phyloP scores from a whole-genome alignment of 2,888 invertebrate genomes.

The Rosalia funebris region DNA sequence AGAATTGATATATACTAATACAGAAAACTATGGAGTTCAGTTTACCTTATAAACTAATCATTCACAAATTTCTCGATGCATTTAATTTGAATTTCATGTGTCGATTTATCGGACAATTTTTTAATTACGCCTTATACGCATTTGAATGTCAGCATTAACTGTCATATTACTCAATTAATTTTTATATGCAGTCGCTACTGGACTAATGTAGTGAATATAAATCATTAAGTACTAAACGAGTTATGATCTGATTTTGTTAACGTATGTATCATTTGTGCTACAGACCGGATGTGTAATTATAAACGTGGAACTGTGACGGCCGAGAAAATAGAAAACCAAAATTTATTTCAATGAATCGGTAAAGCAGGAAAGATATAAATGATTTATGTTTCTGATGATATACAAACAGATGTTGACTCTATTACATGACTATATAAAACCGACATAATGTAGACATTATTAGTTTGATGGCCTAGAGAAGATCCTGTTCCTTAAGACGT shows the following conservation, averaged over 20 bases:
- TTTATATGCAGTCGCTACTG: background rate
- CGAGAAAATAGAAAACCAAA: background rate
- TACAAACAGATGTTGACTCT: too few relatives aligned
- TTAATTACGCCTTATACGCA: background rate
- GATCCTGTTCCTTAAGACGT: too few relatives aligned
- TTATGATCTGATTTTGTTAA: conserved; percentile 18
- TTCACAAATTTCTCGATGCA: too few relatives aligned
- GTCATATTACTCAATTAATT: background rate
- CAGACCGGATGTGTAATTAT: conserved; percentile 19
- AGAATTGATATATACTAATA: too few relatives aligned
- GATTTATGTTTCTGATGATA: background rate
- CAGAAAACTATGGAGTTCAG: too few relatives aligned
- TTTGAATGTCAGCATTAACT: background rate
- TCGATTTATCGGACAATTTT: background rate
- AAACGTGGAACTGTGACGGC: conserved; percentile 3
- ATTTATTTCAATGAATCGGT: background rate
- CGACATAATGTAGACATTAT: too few relatives aligned
- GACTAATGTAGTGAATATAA: conserved; percentile 11
- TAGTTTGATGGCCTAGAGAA: too few relatives aligned
- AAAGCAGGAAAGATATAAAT: background rate
- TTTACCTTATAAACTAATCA: too few relatives aligned
- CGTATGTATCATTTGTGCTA: conserved; percentile 7
- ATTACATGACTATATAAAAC: too few relatives aligned
- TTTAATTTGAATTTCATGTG: too few relatives aligned
- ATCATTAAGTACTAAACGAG: conserved; percentile 2